Evolutionary conservation across 92 coral and sea anemone genomes (phyloP), one percentile per base, ranked within the genome.

Genomic region (Zoanthus gigantus): DNA sequence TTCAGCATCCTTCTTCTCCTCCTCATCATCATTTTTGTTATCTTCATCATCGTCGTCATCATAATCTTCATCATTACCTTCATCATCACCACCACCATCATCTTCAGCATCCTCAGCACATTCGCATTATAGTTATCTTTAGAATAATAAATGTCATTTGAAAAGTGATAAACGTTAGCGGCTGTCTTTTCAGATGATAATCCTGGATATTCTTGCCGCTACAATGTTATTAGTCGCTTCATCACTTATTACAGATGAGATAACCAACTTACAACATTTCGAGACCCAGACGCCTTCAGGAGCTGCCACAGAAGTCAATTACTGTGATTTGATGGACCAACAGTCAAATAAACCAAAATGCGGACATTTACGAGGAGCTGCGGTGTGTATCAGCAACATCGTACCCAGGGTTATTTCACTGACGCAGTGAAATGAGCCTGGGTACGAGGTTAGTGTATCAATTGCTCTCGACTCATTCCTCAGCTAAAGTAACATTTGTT

Each of bases 311-410:
- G 72, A 85, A 37, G 56, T 77, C 15, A 65, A 89, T 75, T 46
- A 76, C 47, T 89, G 92, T 58, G 45, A 84, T 31, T 7, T 77
- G 48, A 46, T 84, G 89, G 85, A 65, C 4, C 8, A 37, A 76
- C 68, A 75, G n/a, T 13, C 54, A 18, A 78, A 79, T 30, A 89
- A 76, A 58, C 92, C 82, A 7, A 77, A 77, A n/a, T 89, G 92
- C 71, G 89, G 89, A 29, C 92, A 89, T 15, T 53, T 89, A 9
- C 89, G 87, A 46, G 88, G 87, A 30, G 71, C 89, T n/a, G 84
- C 86, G 3, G 89, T 89, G 69, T 63, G 92, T 77, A 80, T 63
- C 37, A 0, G 16, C 16, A 14, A 14, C 17, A 1, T 3, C 23
- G 23, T 23, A 23, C 23, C 23, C 23, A 23, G 23, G 23, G 23